Evolutionary conservation across 2,113 vertebrate species (phyloP).

Genomic region (Fukomys damarensis): DNA sequence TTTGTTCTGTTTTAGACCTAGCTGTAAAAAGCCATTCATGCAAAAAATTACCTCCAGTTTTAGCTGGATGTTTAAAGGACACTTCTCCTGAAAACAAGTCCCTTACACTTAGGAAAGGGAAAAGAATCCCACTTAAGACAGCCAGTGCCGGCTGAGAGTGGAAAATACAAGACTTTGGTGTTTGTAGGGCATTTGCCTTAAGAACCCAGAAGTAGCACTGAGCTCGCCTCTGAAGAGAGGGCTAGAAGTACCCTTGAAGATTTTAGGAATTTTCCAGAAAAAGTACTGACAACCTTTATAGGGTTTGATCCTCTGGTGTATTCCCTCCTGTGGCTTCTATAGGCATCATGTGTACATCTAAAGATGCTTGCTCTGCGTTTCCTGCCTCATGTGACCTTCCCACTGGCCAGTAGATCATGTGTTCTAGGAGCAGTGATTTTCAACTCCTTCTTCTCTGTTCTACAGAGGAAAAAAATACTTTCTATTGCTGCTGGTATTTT

Average conservation of each 20-base stretch:
- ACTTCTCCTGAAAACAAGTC: constrained; percentile 80
- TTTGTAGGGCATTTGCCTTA: constrained; percentile 62
- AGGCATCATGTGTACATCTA: not conserved
- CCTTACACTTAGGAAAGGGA: constrained; percentile 76
- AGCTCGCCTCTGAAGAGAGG: constrained; percentile 38
- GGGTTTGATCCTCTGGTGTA: not conserved
- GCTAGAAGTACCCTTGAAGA: constrained; percentile 38
- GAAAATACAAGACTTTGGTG: constrained; percentile 68
- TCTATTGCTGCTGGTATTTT: not conserved
- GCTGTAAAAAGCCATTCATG: constrained; percentile 86
- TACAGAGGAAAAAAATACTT: not conserved
- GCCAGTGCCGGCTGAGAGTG: constrained; percentile 55
- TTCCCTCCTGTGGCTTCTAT: not conserved
- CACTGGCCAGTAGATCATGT: not conserved
- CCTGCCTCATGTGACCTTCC: not conserved
- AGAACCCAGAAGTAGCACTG: constrained; percentile 62
- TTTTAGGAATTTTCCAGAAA: constrained; percentile 64
- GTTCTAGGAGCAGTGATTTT: not conserved
- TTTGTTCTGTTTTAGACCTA: constrained; percentile 84
- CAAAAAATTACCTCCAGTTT: constrained; percentile 87
- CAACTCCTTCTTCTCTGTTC: not conserved
- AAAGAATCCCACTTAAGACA: constrained; percentile 52
- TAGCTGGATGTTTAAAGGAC: constrained; percentile 85
- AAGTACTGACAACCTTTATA: constrained; percentile 43
- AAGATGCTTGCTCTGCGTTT: not conserved